Evolutionary conservation across 2,797 vertebrate genomes (phyloP), one percentile per base, ranked within the genome.

Genomic region (Allobates femoralis): DNA sequence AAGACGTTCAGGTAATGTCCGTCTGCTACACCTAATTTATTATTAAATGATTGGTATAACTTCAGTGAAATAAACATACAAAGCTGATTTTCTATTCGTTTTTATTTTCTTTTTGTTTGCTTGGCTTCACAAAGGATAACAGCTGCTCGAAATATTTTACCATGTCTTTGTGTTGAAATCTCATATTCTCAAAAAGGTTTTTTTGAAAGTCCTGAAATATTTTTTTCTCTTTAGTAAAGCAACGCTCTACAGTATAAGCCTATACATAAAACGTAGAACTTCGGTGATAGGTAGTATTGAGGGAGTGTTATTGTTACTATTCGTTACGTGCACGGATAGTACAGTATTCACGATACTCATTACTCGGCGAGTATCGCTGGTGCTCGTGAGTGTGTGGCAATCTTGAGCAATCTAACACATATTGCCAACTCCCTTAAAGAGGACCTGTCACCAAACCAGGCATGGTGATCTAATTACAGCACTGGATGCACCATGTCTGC

Each of bases 1-100:
- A 81, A 91, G 88, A 86, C 58, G 90, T 91, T 88, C 92, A 95
- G 94, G 95, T 95, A 93, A 90, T 79, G 28, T 41, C 50, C 19
- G 28, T 30, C 15, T 53, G 14, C 18, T 62, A 46, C n/a, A 64
- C 7, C 75, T 51, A 37, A 73, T 83, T 41, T 73, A 37, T n/a
- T 83, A 19, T 46, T 10, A 74, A 3, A 21, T 60, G 56, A 53
- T 23, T 34, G n/a, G 46, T 51, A 60, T 10, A 79, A 34, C 6
- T 12, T 23, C 28, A 53, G 0, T 53, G 11, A 23, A 71, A 71
- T 5, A 23, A 41, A 19, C 41, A 12, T 12, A 37, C 34, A 71
- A 41, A 71, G 26, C 2, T 37, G 34, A 69, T 37, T 64, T 15
- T 50, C 14, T 66, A 14, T 76, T 76, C 0, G 8, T 73, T 21